These are phyloP conservation scores for Zaprionus ghesquierei DNA, from an alignment of 1,140 invertebrate species.

Conservation along the genomic window DNA sequence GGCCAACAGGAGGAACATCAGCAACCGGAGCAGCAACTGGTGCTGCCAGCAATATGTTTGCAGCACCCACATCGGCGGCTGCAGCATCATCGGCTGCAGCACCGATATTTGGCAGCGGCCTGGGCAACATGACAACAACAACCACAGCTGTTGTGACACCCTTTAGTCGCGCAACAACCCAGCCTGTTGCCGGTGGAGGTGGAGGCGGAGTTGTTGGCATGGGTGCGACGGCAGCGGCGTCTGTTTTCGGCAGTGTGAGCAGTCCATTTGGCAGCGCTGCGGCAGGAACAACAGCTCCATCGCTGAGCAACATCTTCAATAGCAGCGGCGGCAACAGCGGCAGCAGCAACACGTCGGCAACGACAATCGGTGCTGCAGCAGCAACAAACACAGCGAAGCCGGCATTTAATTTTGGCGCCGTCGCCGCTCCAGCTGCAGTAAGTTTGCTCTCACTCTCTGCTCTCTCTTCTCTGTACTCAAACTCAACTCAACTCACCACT, in stretches of 20 bases:
- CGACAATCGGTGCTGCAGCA: conserved; percentile 6
- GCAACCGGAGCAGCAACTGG: not conserved
- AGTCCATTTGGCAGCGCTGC: conserved; percentile 34
- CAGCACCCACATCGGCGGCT: not conserved
- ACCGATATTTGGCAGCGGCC: conserved; percentile 20
- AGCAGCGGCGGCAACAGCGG: not conserved
- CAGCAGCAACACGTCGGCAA: conserved; percentile 16
- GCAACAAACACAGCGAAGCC: conserved; percentile 31
- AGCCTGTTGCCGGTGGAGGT: not conserved
- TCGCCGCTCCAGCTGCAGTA: conserved; percentile 31
- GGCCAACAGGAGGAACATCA: conserved; percentile 2
- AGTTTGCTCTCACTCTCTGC: not conserved
- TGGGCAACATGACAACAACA: conserved; percentile 2
- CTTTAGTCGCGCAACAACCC: conserved; percentile 26
- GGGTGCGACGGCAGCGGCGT: not conserved
- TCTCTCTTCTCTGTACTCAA: not conserved
- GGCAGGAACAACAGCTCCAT: conserved; percentile 4
- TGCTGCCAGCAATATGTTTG: conserved; percentile 5
- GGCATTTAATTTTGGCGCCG: conserved; percentile 59
- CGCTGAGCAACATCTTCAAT: conserved; percentile 42
- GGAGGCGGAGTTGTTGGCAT: too few species aligned
- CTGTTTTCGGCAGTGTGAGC: conserved; percentile 27
- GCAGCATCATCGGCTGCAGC: conserved; percentile 3
- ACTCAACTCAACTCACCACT: not conserved
- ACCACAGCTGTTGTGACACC: conserved; percentile 8